Base-by-base conservation (phyloP, 2,113 vertebrate genomes). In the Pterophyllum scalare region DNA sequence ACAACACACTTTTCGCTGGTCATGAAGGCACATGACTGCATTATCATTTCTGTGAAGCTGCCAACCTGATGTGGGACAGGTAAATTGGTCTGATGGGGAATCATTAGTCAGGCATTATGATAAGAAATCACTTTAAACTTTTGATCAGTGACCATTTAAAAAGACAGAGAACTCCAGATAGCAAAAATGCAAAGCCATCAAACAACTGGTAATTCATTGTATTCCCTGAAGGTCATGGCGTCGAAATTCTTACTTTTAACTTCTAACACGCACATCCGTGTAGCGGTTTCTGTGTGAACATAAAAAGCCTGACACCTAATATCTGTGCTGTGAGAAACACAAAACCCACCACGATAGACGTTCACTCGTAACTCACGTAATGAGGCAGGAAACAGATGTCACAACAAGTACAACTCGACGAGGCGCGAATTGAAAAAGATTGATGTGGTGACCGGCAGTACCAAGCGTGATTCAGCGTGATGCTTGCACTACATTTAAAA, bases 311-410 rank as follows among this genome's bases (percentile, higher is more conserved):
- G 38, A 22, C 59, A 85, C 15, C n/a, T 62, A 17, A 79, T 24
- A 59, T 74, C 22, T 78, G 54, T 82, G 81, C 82, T 87, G 46
- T 49, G 75, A 79, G 54, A 28, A 35, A 57, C 40, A 65, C 26
- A 85, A 81, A 88, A 80, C 81, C 26, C 49, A 46, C 28, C 15
- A n/a, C 2, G 58, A 38, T 54, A 83, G 54, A 79, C 35, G 64
- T 52, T 85, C 61, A 31, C 60, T 81, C 8, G 11, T 49, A 70
- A 72, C 54, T 64, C 46, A 28, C 43, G 75, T 76, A 86, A 82
- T 40, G 26, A 81, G 38, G 40, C 24, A 15, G 49, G 19, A n/a
- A 75, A 70, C 80, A 80, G 75, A 87, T 77, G 70, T 84, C 38
- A 20, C 43, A 77, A 33, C 19, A 9, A 28, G 10, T 8, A 12